Base-by-base conservation (phyloP, 2,113 vertebrate genomes). In the Nannospalax galili region DNA sequence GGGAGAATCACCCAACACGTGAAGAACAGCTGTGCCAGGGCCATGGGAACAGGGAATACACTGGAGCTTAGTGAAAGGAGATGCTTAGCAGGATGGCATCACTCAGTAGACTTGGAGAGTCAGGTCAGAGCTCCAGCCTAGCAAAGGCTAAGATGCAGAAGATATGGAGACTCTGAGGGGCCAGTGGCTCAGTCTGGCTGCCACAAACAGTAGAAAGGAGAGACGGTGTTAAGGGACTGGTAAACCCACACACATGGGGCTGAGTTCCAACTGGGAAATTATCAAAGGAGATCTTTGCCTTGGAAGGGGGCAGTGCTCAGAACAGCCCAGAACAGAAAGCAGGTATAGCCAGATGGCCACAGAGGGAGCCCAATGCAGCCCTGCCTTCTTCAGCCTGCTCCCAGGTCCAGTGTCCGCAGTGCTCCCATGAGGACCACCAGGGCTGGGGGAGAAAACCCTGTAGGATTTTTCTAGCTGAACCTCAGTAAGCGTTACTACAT, bases 221-320 rank as follows among this genome's bases (percentile, higher is more conserved):
- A 65, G 9, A 6, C 1, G 16, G 0, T 8, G 35, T 6, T 37
- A 5, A 37, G 45, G 26, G 58, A 3, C 64, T 5, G 1, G 0
- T 17, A 40, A 20, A 9, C 15, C 11, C 22, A 26, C 37, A 26
- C 28, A 22, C 11, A 0, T 1, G 0, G 32, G 28, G 19, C 32
- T 19, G 12, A 85, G 32, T 3, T 19, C 58, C 35, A 56, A 10
- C 6, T 52, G 15, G 62, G 69, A 62, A 62, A 52, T 10, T 40
- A 35, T 48, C 69, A 2, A 64, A n/a, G 9, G 24, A 72, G 37
- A 58, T 20, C 45, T 74, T 26, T 12, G 14, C 64, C 45, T 0
- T 17, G 24, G 30, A 82, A 58, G 37, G 19, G 35, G 5, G 17
- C 1, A 45, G 48, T 0, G 8, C 3, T 42, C 32, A 2, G 19